phyloP scores from a whole-genome alignment of 2,797 vertebrate species.

The Cossypha niveicapilla region DNA sequence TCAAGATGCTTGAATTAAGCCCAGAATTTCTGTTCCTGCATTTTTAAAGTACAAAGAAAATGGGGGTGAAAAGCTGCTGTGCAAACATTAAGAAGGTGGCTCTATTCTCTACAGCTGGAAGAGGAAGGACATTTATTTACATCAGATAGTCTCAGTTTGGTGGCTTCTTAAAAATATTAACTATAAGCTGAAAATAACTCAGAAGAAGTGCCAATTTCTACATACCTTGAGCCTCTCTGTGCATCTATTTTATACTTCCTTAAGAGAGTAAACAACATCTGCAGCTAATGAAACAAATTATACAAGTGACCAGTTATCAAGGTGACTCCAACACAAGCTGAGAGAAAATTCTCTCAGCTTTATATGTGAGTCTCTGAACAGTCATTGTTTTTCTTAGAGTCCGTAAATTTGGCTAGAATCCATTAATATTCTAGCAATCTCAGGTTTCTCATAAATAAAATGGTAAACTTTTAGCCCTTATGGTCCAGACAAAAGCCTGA shows the following conservation, averaged over 20 bases:
- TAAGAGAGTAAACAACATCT: not conserved
- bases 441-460: slow-evolving; percentile 38
- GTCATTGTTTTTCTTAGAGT: not conserved
- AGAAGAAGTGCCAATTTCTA: not conserved
- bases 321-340: not conserved
- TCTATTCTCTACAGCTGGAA: not conserved
- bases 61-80: not conserved
- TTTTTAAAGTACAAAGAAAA: not conserved
- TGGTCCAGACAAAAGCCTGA: not conserved
- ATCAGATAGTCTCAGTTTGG: not conserved
- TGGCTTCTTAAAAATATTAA: not conserved
- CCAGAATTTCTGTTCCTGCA: not conserved
- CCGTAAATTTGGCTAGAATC: not conserved
- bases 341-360: not conserved
- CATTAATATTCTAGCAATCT: slow-evolving; percentile 7
- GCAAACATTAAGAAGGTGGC: not conserved
- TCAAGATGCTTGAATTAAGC: not conserved
- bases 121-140: not conserved
- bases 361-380: not conserved
- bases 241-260: not conserved
- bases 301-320: not conserved
- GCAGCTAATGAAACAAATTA: not conserved
- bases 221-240: not conserved
- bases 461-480: not conserved
- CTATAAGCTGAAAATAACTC: not conserved